A percentile compares a stretch with the other conserved stretches of the same genome.
Evolutionary conservation across 2,113 vertebrate genomes (phyloP).

Genomic region (Syngnathus floridae): DNA sequence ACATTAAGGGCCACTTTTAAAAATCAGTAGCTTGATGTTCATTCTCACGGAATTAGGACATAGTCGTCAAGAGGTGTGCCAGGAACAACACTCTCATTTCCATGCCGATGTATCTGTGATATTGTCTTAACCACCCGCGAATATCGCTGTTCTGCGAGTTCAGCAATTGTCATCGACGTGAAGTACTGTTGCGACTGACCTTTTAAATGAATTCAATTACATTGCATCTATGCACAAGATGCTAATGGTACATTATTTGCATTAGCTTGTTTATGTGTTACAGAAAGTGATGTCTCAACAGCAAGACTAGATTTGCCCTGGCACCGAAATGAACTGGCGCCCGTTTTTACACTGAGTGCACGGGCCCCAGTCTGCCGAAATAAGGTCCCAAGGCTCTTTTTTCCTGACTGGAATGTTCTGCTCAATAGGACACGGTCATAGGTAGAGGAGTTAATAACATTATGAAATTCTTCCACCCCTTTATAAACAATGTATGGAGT

Average conservation of each 20-base stretch:
- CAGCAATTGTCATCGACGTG: constrained; percentile 15
- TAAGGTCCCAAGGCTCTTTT: too few species aligned
- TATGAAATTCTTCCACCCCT: too few species aligned
- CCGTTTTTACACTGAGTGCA: too few species aligned
- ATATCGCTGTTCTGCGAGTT: neutral
- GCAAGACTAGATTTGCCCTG: too few species aligned
- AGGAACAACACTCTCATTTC: constrained; percentile 53
- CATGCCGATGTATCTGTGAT: constrained; percentile 56
- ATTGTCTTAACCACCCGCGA: constrained; percentile 7
- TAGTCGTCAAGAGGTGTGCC: constrained; percentile 57
- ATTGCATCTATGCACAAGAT: neutral
- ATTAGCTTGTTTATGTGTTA: neutral
- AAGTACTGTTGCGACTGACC: neutral
- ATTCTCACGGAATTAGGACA: constrained; percentile 64
- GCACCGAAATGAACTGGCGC: too few species aligned
- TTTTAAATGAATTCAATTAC: neutral
- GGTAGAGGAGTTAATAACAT: too few species aligned
- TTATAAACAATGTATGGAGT: too few species aligned
- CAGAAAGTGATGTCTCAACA: too few species aligned
- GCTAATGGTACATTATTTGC: neutral
- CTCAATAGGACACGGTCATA: too few species aligned
- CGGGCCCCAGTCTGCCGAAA: too few species aligned
- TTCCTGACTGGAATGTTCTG: too few species aligned
- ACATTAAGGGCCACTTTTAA: constrained; percentile 66
- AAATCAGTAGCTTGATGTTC: constrained; percentile 68